Evolutionary conservation across 2,888 invertebrate species (phyloP), one percentile per base, ranked within the genome.

Genomic region (Morpho helenor): DNA sequence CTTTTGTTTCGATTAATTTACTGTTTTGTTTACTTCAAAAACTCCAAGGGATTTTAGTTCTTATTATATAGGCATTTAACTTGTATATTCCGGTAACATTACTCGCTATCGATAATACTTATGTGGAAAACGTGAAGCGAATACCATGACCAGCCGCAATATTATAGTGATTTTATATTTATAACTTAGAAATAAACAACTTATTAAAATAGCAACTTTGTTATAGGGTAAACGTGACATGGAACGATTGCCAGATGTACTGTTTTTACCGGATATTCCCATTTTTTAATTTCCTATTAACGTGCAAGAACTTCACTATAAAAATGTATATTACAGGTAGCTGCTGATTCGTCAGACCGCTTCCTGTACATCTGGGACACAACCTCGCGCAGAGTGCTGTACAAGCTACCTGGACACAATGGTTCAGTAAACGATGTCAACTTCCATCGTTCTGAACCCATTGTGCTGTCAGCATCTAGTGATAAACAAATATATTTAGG

Each of bases 321-420:
- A 16, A 16, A 16, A 16, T 16, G 16, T 16, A 16, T 16, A 16
- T 46, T 31, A 0, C 63, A 90, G 91, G 87, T 90, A 63, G 92
- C 96, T 2, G 95, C 97, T 0, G 99, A 99, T 0, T 99, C 99
- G 0, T 96, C 98, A 0, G 99, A 99, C 87, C 93, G 99, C 50
- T 97, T 95, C 86, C 95, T 99, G 42, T 98, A 99, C 82, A 92
- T 99, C 62, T 99, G 99, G 99, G 99, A 99, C 82, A 98, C 98
- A 2, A 96, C 96, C 1, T 94, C 96, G 0, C 92, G 98, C 40
- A 93, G 98, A 62, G 96, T 99, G 68, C 85, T 98, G 43, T 99
- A 99, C 90, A 98, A 98, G 87, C 91, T 99, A 68, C 99, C 99
- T 0, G 99, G 99, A 0, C 99, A 99, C 84, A 96, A 97, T 84